These are phyloP conservation scores for Anodontia alba DNA, from an alignment of 2,888 invertebrate genomes.

Conservation along the genomic window DNA sequence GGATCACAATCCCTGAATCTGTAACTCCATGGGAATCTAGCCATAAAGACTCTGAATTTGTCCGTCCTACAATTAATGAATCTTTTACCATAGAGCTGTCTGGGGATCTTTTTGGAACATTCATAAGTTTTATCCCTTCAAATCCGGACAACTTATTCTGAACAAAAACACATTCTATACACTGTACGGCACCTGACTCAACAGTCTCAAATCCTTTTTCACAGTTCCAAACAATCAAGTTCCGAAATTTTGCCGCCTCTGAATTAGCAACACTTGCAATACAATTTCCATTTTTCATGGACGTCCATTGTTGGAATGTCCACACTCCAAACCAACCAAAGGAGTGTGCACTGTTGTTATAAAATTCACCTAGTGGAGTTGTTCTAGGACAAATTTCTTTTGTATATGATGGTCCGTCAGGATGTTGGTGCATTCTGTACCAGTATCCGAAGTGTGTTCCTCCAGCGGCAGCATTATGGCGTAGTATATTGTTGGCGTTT, in stretches of 20 bases:
- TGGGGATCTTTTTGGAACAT: background rate
- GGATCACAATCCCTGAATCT: constrained; percentile 66
- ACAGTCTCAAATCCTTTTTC: constrained; percentile 79
- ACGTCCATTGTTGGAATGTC: constrained; percentile 73
- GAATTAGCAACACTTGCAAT: constrained; percentile 28
- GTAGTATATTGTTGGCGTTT: constrained; percentile 77
- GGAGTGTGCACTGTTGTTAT: constrained; percentile 74
- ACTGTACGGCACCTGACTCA: constrained; percentile 70
- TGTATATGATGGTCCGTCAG: constrained; percentile 75
- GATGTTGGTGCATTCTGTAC: constrained; percentile 77
- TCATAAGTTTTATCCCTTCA: constrained; percentile 61
- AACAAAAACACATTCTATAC: constrained; percentile 62
- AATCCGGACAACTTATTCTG: constrained; percentile 71
- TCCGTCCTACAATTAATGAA: constrained; percentile 59
- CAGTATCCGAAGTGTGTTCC: constrained; percentile 81
- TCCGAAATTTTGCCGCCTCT: constrained; percentile 48
- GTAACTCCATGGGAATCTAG: constrained; percentile 24
- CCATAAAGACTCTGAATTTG: background rate
- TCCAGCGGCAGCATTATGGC: constrained; percentile 77
- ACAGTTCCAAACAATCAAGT: constrained; percentile 75
- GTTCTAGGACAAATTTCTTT: constrained; percentile 67
- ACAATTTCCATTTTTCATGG: constrained; percentile 63
- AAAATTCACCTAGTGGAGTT: constrained; percentile 67
- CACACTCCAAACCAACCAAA: constrained; percentile 78
- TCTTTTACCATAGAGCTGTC: constrained; percentile 62